Base-by-base conservation (phyloP, 1,140 invertebrate genomes). In the Atta colombica region DNA sequence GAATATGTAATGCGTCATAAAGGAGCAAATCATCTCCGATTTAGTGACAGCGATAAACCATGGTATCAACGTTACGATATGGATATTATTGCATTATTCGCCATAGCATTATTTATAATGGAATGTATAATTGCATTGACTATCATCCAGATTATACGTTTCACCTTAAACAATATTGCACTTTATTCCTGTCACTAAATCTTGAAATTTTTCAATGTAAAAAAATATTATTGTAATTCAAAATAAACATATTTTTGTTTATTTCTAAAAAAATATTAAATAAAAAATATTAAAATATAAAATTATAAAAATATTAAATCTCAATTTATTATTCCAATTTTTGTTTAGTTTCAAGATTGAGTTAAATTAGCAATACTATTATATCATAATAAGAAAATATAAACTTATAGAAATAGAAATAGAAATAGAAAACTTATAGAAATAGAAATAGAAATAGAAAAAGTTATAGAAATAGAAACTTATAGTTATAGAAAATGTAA, bases 1-100 rank as follows among this genome's bases (percentile, higher is more conserved):
- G 96, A 96, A 88, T 95, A 96, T 86, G 94, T 95, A 4, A 89
- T 96, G 49, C 89, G 95, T 14, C 92, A 96, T 77, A 94, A 94
- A 87, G 94, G 93, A 18, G 91, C 92, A 5, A 86, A 90, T 51
- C 91, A 94, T 90, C 87, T 95, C 16, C 90, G 91, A 81, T 92
- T 92, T 71, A 90, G 92, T 3, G 92, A 87, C 1, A 58, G 90
- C 4, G 92, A 94, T 45, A 87, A 96, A 45, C 93, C 94, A 12
- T 94, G 94, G 88, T 96, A 95, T 90, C 93, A 96, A 69, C 94
- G 94, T 85, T 94, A 93, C 35, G 90, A 96, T 68, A 81, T 96
- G 3, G 96, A 96, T 91, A 93, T 96, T 8, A 88, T 95, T 12
- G 90, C 89, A 4, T 87, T 95, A 60, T 71, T 94, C 3, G 7